Base-by-base conservation (phyloP, 2,888 invertebrate species). In the Celastrina argiolus region DNA sequence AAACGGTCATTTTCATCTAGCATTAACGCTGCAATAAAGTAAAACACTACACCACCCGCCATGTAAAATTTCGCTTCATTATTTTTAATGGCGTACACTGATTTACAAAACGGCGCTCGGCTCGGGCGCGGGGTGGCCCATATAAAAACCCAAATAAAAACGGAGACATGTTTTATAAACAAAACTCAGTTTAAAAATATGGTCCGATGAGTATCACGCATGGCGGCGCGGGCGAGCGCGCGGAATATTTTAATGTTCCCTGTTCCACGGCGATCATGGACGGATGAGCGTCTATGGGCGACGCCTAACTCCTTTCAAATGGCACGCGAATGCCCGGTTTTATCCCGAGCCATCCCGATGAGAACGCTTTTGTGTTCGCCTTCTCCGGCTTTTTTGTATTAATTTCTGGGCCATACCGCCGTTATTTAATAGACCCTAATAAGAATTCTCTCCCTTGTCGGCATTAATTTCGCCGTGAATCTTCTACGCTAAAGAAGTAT, bases 171-270 rank as follows among this genome's bases (percentile, higher is more conserved):
- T 80, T 82, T 81, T 77, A 73, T 78, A 79, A 82, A 84, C 83
- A 84, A 83, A 86, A 84, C 78, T 79, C 75, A 77, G 79, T 81
- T 82, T 81, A 74, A 81, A 81, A 85, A 82, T 78, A 83, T 79
- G 84, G 84, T 82, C 83, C 80, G 81, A 76, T 80, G 82, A 71
- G 67, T 75, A 69, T 72, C 76, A 81, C 81, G 87, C 85, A 80
- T 82, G 83, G 79, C 67, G 76, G 70, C 68, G 77, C 73, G 75
- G 65, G 75, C 82, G 82, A 82, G 82, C 82, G 83, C 79, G 84
- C 76, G 87, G 83, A 85, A 87, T 80, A 77, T 85, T 88, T 87
- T 87, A 88, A 89, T 87, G 84, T 84, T 77, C 77, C 70, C 67
- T 69, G 72, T 70, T 67, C 74, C 65, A 67, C 70, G 69, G 69